phyloP scores from a whole-genome alignment of 2,888 invertebrate species.

The Andrena camellia region DNA sequence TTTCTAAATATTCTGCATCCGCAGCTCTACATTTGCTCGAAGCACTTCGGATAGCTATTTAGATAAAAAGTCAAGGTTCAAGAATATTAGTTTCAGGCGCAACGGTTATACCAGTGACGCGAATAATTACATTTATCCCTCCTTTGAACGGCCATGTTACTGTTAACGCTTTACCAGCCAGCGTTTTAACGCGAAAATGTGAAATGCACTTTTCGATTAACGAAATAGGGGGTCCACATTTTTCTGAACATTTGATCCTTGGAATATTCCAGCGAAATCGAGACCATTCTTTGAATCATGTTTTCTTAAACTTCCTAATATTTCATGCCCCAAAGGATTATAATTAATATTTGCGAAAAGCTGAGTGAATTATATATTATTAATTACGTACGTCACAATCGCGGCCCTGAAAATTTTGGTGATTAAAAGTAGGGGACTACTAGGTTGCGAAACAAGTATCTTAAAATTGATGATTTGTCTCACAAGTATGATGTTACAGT shows the following conservation, averaged over 20 bases:
- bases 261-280: too few relatives aligned
- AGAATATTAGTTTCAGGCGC: neutral
- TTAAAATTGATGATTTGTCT: too few relatives aligned
- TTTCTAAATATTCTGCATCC: neutral
- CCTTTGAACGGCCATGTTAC: slow-evolving; percentile 1
- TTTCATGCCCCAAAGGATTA: too few relatives aligned
- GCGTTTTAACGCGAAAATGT: neutral
- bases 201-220: neutral
- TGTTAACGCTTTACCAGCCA: slow-evolving; percentile 13
- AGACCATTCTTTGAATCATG: too few relatives aligned
- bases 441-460: too few relatives aligned
- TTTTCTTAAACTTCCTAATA: too few relatives aligned
- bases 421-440: too few relatives aligned
- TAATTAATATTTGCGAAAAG: too few relatives aligned
- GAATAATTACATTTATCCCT: neutral
- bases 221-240: neutral
- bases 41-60: neutral
- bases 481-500: too few relatives aligned
- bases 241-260: neutral
- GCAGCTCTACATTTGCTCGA: neutral
- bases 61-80: slow-evolving; percentile 1
- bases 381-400: too few relatives aligned
- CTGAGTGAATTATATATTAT: too few relatives aligned
- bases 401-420: too few relatives aligned
- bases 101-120: slow-evolving; percentile 3